Conservation (phyloP, 2,113 vertebrate species). For the Neolamprologus caudopunctatus region DNA sequence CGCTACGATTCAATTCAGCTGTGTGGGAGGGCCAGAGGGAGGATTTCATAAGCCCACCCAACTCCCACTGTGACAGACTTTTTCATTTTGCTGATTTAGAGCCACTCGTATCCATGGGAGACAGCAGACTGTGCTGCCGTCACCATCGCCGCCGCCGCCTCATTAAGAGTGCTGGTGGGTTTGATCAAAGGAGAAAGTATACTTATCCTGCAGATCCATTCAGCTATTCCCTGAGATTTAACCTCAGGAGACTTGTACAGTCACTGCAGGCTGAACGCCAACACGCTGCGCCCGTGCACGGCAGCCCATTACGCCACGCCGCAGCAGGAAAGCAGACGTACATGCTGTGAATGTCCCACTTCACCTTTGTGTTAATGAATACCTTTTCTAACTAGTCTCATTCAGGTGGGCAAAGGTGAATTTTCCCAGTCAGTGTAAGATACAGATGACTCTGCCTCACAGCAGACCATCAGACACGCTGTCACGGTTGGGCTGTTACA, state of each 20-base stretch:
- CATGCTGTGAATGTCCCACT: accelerated
- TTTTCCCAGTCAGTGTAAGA: neutral
- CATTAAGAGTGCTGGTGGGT: neutral
- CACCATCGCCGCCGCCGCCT: neutral
- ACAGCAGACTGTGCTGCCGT: neutral
- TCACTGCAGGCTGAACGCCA: neutral
- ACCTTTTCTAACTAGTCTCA: neutral
- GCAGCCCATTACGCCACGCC: neutral
- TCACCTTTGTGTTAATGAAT: neutral
- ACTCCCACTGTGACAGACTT: neutral
- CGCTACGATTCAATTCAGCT: neutral
- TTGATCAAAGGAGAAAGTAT: neutral
- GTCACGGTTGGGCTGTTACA: neutral
- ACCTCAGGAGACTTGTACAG: neutral
- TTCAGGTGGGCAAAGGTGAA: neutral
- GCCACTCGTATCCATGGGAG: neutral
- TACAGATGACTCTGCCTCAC: neutral
- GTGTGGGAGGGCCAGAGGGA: neutral
- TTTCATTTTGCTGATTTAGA: slow-evolving; percentile 16
- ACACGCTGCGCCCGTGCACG: neutral
- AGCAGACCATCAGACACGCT: accelerated
- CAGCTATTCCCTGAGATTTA: neutral
- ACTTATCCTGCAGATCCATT: neutral
- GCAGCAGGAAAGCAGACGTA: neutral
- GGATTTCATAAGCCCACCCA: neutral